Base-by-base conservation (phyloP, 2,113 vertebrate species). In the Procavia capensis region DNA sequence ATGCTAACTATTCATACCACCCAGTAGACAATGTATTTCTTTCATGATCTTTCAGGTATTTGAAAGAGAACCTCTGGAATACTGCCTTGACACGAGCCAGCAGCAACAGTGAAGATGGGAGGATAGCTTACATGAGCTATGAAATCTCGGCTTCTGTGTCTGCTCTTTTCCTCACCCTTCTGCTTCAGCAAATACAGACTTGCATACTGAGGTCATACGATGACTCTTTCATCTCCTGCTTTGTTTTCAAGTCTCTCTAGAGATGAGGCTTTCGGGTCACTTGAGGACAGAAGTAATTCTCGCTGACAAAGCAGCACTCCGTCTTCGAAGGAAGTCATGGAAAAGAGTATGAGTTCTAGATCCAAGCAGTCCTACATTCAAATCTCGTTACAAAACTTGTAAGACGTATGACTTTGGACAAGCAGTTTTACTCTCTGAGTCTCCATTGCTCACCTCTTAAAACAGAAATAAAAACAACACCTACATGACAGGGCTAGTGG, bases 241-340 rank as follows among this genome's bases (percentile, higher is more conserved):
- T 91, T 87, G 36, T 66, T 87, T 92, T 81, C 50, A 68, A 79
- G n/a, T 79, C 29, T 89, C 70, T 59, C 24, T 39, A 68, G n/a
- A 81, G 36, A 59, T 11, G 24, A 82, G 3, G 17, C 17, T 83
- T 57, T 66, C 34, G n/a, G 50, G 47, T 70, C 16, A 7, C 72
- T 54, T 72, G 66, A 85, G 88, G 87, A 43, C n/a, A 66, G 68
- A 39, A 54, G 14, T 57, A 31, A 36, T 39, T 47, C 19, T 78
- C 50, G 45, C 61, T 2, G 43, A 50, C 17, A 94, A 9, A 85
- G 14, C 22, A n/a, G 6, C 0, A 6, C 59, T 29, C 11, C 2
- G 11, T 34, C 50, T 79, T 45, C 34, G 6, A 31, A 31, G 27
- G 20, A 68, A 63, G 29, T 63, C 31, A 5, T 0, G 14, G 29